Evolutionary conservation across 1,140 invertebrate genomes (phyloP).

Genomic region (Phortica variegata): DNA sequence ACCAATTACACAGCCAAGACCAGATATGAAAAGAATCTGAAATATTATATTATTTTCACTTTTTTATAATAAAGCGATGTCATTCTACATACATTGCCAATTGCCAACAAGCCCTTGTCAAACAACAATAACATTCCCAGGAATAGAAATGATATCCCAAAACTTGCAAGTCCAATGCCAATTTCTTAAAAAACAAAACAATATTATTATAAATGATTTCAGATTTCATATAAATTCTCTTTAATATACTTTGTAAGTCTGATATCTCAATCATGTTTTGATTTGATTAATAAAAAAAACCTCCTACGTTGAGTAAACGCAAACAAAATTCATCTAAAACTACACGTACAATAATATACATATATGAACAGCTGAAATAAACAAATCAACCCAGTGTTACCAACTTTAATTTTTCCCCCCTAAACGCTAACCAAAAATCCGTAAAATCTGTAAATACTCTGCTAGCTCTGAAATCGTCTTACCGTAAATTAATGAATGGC

Average conservation of each 20-base stretch:
- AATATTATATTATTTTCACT: slow-evolving; percentile 2
- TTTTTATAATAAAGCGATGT: neutral
- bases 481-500: no score
- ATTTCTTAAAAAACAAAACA: slow-evolving; percentile 75
- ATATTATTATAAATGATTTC: slow-evolving; percentile 2
- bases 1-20: slow-evolving; percentile 95
- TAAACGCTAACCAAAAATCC: no score
- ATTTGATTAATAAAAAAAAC: no score
- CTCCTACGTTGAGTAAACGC: no score
- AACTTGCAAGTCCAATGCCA: slow-evolving; percentile 93
- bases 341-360: no score
- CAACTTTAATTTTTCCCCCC: no score
- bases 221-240: neutral
- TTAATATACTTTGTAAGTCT: slow-evolving; percentile 70
- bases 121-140: slow-evolving; percentile 93
- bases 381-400: no score
- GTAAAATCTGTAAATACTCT: no score
- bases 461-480: no score
- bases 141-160: slow-evolving; percentile 95
- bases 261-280: slow-evolving; percentile 69
- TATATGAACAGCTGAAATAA: no score
- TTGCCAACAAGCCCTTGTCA: slow-evolving; percentile 96
- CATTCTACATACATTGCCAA: slow-evolving; percentile 87
- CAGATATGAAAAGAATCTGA: slow-evolving; percentile 81
- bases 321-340: no score